A percentile compares a stretch with the other conserved stretches of the same genome.
These are phyloP conservation scores for Ondatra zibethicus DNA, from an alignment of 2,113 vertebrate species.

Conservation along the genomic window DNA sequence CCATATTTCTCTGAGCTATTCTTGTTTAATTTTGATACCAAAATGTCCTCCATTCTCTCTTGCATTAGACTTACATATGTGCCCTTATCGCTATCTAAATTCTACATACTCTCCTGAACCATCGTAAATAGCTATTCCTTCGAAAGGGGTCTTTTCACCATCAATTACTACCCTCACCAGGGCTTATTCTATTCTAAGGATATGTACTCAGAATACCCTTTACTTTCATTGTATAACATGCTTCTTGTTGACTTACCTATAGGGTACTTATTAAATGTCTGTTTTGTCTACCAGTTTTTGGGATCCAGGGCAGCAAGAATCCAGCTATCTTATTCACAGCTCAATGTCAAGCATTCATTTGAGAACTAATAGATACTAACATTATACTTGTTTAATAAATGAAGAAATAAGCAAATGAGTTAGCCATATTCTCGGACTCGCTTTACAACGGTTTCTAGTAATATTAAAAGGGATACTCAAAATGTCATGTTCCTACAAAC, in stretches of 20 bases:
- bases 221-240: neutral
- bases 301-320: neutral
- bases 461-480: neutral
- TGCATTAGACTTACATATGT: neutral
- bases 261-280: neutral
- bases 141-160: neutral
- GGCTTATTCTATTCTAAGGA: no score
- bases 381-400: neutral
- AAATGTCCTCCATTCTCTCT: neutral
- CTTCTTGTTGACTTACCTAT: neutral
- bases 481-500: neutral
- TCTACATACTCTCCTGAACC: neutral
- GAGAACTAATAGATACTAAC: neutral
- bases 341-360: neutral
- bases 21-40: neutral
- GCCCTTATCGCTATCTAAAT: neutral
- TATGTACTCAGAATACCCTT: neutral
- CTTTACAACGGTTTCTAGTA: neutral
- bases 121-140: neutral
- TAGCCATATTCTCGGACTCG: neutral
- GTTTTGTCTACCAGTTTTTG: neutral
- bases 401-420: neutral
- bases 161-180: neutral
- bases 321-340: neutral
- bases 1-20: neutral